A percentile compares a stretch with the other conserved stretches of the same genome.
phyloP scores from a whole-genome alignment of 2,888 invertebrate species.

The Pristionchus exspectatus region DNA sequence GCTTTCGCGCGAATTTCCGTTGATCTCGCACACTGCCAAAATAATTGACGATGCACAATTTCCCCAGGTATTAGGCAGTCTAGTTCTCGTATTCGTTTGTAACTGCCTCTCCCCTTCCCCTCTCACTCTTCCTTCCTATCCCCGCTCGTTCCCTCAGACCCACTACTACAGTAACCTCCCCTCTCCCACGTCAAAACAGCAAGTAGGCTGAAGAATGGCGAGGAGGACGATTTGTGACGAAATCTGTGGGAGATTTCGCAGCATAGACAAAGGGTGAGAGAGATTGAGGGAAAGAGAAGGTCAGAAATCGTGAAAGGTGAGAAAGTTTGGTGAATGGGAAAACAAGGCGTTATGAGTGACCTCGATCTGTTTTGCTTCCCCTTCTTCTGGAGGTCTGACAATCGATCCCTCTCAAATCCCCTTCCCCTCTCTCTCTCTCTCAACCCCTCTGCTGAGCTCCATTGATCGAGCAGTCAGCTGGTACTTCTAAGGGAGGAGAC shows the following conservation, averaged over 20 bases:
- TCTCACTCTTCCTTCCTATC: background rate
- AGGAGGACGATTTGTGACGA: constrained; percentile 22
- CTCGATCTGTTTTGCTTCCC: constrained; percentile 44
- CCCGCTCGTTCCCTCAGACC: background rate
- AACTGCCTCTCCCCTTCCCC: background rate
- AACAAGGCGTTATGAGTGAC: constrained; percentile 41
- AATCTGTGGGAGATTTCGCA: constrained; percentile 39
- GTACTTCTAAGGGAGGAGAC: constrained; percentile 24
- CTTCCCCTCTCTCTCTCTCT: background rate
- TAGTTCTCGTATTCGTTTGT: constrained; percentile 12
- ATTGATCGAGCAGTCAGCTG: constrained; percentile 46
- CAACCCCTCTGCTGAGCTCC: constrained; percentile 9
- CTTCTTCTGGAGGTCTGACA: background rate
- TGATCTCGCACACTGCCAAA: background rate
- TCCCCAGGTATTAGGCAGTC: constrained; percentile 3
- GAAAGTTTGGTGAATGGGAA: background rate
- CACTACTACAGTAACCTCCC: constrained; percentile 10
- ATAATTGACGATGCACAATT: constrained; percentile 7
- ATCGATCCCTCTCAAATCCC: constrained; percentile 41
- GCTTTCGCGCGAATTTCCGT: background rate
- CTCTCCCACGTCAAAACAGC: constrained; percentile 36
- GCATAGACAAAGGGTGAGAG: constrained; percentile 13
- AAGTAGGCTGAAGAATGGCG: background rate
- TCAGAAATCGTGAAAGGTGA: background rate
- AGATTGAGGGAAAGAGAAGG: constrained; percentile 2